Evolutionary conservation across 2,888 invertebrate species (phyloP).

Genomic region (Horisme vitalbata): DNA sequence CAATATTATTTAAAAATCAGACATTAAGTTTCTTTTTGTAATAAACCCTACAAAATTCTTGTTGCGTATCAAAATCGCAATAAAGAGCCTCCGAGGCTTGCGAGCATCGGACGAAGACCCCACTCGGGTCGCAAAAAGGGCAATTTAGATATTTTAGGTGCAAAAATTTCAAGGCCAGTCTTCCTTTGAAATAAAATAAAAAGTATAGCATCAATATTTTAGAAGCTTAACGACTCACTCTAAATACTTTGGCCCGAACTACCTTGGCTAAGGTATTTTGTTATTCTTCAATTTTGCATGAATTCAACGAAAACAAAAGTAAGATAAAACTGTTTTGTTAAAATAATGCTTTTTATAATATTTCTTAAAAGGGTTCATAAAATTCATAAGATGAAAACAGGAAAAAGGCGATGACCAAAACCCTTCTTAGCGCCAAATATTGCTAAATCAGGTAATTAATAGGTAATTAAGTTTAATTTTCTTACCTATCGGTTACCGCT

Average conservation of each 20-base stretch:
- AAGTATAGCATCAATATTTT: constrained; percentile 13
- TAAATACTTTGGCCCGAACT: constrained; percentile 1
- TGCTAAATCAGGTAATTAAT: too few relatives aligned
- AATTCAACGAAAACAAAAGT: not conserved
- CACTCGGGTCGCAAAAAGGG: constrained; percentile 18
- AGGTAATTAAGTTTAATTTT: too few relatives aligned
- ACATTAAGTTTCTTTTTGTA: too few relatives aligned
- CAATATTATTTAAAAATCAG: too few relatives aligned
- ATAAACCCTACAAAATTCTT: too few relatives aligned
- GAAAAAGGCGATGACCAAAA: too few relatives aligned
- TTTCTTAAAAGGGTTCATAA: too few relatives aligned
- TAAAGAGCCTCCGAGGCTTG: constrained; percentile 1
- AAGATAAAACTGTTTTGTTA: not conserved
- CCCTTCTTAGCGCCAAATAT: too few relatives aligned
- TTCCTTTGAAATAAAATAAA: constrained; percentile 11
- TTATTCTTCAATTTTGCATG: not conserved
- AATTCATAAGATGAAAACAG: too few relatives aligned
- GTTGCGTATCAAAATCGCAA: not conserved
- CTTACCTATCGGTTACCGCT: too few relatives aligned
- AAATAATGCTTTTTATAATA: too few relatives aligned
- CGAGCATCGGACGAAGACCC: constrained; percentile 28
- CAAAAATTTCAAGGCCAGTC: constrained; percentile 27
- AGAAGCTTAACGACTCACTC: constrained; percentile 13
- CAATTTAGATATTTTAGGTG: constrained; percentile 16
- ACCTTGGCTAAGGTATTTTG: not conserved